Percentiles rank a stretch among this genome's conserved stretches.
Evolutionary conservation across 1,140 invertebrate genomes (phyloP).

Genomic region (Drosophila suzukii): DNA sequence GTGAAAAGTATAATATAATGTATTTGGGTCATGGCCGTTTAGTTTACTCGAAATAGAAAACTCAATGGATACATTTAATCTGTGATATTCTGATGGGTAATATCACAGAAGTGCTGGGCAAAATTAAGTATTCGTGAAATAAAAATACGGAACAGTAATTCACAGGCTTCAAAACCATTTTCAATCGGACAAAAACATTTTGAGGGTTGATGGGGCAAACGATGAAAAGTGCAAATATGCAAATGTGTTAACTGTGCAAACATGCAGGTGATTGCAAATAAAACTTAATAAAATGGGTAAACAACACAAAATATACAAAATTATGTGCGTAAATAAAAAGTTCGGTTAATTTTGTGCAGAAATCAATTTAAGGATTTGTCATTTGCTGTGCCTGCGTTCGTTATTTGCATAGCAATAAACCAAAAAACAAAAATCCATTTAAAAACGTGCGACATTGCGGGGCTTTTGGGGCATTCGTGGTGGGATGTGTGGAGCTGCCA

Average conservation of each 20-base stretch:
- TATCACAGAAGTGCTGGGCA: no score
- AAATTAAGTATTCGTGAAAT: not conserved
- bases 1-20: not conserved
- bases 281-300: constrained; percentile 82
- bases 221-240: constrained; percentile 55
- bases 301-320: constrained; percentile 67
- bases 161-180: not conserved
- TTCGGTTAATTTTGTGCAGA: constrained; percentile 76
- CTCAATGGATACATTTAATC: no score
- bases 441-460: constrained; percentile 42
- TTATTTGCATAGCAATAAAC: constrained; percentile 71
- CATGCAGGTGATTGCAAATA: constrained; percentile 82
- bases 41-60: not conserved
- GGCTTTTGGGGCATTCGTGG: constrained; percentile 23
- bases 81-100: no score
- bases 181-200: not conserved
- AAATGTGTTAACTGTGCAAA: constrained; percentile 80
- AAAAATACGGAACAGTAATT: not conserved
- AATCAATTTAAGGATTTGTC: constrained; percentile 79
- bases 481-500: constrained; percentile 22
- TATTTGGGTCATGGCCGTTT: not conserved
- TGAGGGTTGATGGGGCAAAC: not conserved
- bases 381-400: constrained; percentile 30
- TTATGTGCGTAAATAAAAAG: constrained; percentile 58
- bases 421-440: constrained; percentile 51